A percentile compares a stretch with the other conserved stretches of the same genome.
Conservation (phyloP, 2,797 vertebrate species). For the Pempheris klunzingeri region DNA sequence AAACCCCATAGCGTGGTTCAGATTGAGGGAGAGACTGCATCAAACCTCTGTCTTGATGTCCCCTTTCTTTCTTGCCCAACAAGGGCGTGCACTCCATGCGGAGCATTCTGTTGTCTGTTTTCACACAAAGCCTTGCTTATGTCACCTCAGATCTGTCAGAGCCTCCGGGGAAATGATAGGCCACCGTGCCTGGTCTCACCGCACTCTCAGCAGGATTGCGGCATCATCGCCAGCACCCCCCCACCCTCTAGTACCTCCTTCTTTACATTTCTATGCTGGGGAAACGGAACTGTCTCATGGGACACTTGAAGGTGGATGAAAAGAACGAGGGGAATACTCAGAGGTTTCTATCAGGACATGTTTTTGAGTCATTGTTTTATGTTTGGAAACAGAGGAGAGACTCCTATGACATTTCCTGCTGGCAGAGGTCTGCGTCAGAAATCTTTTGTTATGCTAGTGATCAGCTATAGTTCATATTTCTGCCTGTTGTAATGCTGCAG, state of each 20-base stretch:
- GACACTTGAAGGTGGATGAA: slow-evolving; percentile 48
- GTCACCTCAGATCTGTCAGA: slow-evolving; percentile 60
- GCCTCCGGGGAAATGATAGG: slow-evolving; percentile 47
- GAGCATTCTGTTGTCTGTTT: slow-evolving; percentile 56
- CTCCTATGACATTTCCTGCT: slow-evolving; percentile 10
- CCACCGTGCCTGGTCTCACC: slow-evolving; percentile 20
- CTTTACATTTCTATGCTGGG: slow-evolving; percentile 47
- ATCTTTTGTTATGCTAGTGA: background rate
- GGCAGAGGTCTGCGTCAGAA: slow-evolving; percentile 11
- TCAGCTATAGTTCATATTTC: background rate
- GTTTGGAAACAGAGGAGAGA: slow-evolving; percentile 14
- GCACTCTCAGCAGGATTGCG: slow-evolving; percentile 28
- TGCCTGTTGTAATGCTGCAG: background rate
- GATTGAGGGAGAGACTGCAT: slow-evolving; percentile 36
- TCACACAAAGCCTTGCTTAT: slow-evolving; percentile 57
- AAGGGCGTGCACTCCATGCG: slow-evolving; percentile 39
- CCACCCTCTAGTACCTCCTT: background rate
- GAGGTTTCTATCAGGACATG: slow-evolving; percentile 26
- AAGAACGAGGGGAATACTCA: slow-evolving; percentile 8
- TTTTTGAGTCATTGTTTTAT: slow-evolving; percentile 26
- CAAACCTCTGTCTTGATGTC: slow-evolving; percentile 62
- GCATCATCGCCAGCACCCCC: background rate
- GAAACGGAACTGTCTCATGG: slow-evolving; percentile 44
- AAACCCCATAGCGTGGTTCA: slow-evolving; percentile 40
- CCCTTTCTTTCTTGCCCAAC: slow-evolving; percentile 43